Base-by-base conservation (phyloP, 1,140 invertebrate genomes). In the Drosophila ercepeae region DNA sequence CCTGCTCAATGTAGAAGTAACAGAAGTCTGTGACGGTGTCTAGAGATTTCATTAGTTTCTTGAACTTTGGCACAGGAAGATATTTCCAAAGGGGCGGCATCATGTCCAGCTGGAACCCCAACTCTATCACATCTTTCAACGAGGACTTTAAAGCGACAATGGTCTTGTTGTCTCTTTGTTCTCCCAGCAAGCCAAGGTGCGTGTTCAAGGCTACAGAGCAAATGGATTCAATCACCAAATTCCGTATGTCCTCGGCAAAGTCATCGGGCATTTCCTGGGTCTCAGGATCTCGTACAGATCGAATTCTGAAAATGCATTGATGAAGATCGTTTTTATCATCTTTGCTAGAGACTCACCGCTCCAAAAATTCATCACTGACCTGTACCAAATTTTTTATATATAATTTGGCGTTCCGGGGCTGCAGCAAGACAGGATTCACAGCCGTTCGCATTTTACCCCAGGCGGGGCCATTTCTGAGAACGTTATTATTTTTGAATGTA, bases 171-270 rank as follows among this genome's bases (percentile, higher is more conserved):
- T 94, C 91, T 0, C 90, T 71, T 23, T 78, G 54, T 18, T 78
- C 78, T 0, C 50, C 92, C 83, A 91, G 27, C n/a, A 52, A 95
- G 84, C 78, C 94, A 1, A 97, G 90, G n/a, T 95, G 92, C 11
- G 92, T 92, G 21, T 96, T 95, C n/a, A 96, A 88, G 16, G 95
- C 95, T 1, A 97, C 93, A 0, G 93, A 91, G 1, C 93, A 94
- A 11, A 96, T 95, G 0, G 94, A 95, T 90, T 96, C 95, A 18
- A 96, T 78, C 4, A 95, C 91, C 93, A 95, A 94, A 78, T 94
- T 93, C 58, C 95, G 94, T 60, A 95, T 91, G 76, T 95, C 94
- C 44, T 93, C 93, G 21, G 93, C 92, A 82, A 95, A 95, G 63
- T 93, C 92, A 1, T 77, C 89, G 0, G 93, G 93, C 70, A 95